phyloP scores from a whole-genome alignment of 2,113 vertebrate species.

The Papio anubis region DNA sequence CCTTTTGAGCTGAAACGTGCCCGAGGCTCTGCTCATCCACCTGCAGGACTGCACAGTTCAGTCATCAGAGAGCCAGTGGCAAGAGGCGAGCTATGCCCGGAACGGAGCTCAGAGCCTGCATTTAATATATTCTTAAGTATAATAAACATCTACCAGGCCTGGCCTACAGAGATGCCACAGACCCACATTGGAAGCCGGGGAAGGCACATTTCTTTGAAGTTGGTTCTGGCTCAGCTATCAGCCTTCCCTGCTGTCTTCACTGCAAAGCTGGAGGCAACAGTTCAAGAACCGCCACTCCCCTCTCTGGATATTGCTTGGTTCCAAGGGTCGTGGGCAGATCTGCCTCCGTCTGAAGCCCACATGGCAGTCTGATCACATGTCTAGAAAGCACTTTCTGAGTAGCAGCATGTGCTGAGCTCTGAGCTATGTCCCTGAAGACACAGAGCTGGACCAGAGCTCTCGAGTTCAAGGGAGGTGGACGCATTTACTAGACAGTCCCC shows the following conservation, averaged over 20 bases:
- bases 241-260: neutral
- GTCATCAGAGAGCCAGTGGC: neutral
- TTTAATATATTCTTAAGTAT: neutral
- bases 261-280: neutral
- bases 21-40: neutral
- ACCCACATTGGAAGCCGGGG: neutral
- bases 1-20: neutral
- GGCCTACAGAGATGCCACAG: neutral
- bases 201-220: neutral
- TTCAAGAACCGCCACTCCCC: neutral
- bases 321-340: neutral
- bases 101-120: neutral
- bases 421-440: neutral
- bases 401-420: neutral
- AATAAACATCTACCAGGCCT: neutral
- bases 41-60: neutral
- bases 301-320: accelerated
- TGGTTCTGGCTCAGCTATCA: accelerated
- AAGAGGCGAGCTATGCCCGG: neutral
- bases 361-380: neutral
- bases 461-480: neutral
- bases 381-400: neutral
- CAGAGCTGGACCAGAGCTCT: neutral
- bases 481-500: neutral
- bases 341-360: neutral